These are phyloP conservation scores for Coremacera marginata DNA, from an alignment of 2,888 invertebrate genomes.

Conservation along the genomic window DNA sequence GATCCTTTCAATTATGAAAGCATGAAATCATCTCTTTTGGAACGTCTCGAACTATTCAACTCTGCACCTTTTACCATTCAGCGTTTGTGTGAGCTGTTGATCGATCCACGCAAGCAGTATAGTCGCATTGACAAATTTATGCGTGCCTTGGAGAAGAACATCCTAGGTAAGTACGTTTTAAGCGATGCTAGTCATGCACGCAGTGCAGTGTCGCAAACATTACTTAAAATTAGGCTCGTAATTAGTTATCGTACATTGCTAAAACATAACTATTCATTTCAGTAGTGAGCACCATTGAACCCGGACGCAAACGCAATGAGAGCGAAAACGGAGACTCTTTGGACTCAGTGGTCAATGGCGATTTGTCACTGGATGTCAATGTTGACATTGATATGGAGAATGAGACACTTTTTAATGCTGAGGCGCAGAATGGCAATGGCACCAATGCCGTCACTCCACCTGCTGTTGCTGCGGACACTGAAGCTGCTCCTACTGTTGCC, in stretches of 20 bases:
- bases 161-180: slow-evolving; percentile 71
- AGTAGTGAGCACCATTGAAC: slow-evolving; percentile 84
- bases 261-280: slow-evolving; percentile 36
- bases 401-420: slow-evolving; percentile 65
- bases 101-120: slow-evolving; percentile 93
- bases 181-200: neutral
- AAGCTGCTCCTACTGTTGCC: slow-evolving; percentile 38
- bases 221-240: no score
- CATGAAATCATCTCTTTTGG: slow-evolving; percentile 86
- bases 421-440: slow-evolving; percentile 65
- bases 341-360: slow-evolving; percentile 70
- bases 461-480: slow-evolving; percentile 42
- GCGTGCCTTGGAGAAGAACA: slow-evolving; percentile 96
- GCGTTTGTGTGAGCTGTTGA: slow-evolving; percentile 92
- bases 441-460: slow-evolving; percentile 49
- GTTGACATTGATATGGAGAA: slow-evolving; percentile 74
- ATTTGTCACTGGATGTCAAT: slow-evolving; percentile 71
- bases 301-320: slow-evolving; percentile 75
- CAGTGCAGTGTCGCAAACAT: no score
- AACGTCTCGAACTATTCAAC: slow-evolving; percentile 84
- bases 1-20: slow-evolving; percentile 91
- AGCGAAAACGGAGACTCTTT: slow-evolving; percentile 78
- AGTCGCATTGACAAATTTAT: slow-evolving; percentile 96
- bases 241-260: slow-evolving; percentile 24
- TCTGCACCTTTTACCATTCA: slow-evolving; percentile 97